These are phyloP conservation scores for Sitophilus oryzae DNA, from an alignment of 1,140 invertebrate species.

Conservation along the genomic window DNA sequence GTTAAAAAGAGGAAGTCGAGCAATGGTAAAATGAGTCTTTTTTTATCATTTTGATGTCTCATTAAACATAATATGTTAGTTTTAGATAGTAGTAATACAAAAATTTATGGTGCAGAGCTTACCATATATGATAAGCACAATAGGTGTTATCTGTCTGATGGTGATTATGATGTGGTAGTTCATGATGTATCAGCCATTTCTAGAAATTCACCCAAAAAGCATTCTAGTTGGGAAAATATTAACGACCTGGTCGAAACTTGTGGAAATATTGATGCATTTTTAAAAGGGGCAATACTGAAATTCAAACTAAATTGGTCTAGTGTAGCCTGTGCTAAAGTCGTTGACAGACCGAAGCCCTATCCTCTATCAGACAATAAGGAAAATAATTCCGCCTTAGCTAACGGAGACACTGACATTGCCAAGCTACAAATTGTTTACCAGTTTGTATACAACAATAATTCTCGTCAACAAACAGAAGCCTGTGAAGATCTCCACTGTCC, in stretches of 20 bases:
- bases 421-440: conserved; percentile 83
- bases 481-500: conserved; percentile 88
- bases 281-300: conserved; percentile 72
- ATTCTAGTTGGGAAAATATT: conserved; percentile 76
- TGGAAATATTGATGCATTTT: conserved; percentile 63
- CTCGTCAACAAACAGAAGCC: conserved; percentile 89
- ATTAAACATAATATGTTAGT: conserved; percentile 6
- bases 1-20: conserved; percentile 54
- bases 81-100: conserved; percentile 42
- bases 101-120: conserved; percentile 76
- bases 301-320: conserved; percentile 77
- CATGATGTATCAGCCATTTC: conserved; percentile 57
- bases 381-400: conserved; percentile 49
- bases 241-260: conserved; percentile 55
- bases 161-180: conserved; percentile 82
- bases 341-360: conserved; percentile 59
- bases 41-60: neutral
- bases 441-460: conserved; percentile 93
- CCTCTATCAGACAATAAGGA: conserved; percentile 54
- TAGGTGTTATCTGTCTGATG: conserved; percentile 76
- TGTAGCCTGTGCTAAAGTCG: conserved; percentile 61
- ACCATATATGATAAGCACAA: conserved; percentile 88
- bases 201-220: conserved; percentile 57
- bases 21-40: conserved; percentile 5
- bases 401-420: conserved; percentile 35